Evolutionary conservation across 2,797 vertebrate species (phyloP).

Genomic region (Stomatorhinus walkeri): DNA sequence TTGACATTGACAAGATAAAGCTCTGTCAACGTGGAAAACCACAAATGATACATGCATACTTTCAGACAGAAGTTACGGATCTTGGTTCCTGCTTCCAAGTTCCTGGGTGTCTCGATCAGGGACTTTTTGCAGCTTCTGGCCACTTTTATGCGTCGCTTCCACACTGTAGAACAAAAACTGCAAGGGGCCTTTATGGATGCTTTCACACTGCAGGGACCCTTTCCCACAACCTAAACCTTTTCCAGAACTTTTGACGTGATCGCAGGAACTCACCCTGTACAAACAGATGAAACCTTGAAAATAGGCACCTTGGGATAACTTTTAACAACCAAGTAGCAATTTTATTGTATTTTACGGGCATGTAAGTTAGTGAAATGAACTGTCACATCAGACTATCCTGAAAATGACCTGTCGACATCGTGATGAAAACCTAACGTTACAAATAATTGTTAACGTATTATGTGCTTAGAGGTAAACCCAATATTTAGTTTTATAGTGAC

Average conservation of each 20-base stretch:
- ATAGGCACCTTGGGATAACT: not conserved
- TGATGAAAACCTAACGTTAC: not conserved
- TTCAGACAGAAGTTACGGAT: not conserved
- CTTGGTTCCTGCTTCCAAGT: not conserved
- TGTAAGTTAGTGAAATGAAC: not conserved
- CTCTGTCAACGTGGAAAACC: not conserved
- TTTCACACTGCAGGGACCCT: not conserved
- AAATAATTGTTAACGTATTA: not conserved
- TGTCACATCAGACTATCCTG: not conserved
- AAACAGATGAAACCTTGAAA: not conserved
- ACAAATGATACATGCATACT: not conserved
- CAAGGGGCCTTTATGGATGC: not conserved
- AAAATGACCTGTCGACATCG: not conserved
- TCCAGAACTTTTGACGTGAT: not conserved
- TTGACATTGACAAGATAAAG: not conserved
- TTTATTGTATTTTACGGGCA: not conserved
- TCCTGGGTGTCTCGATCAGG: not conserved
- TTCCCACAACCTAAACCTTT: not conserved
- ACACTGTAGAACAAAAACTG: not conserved
- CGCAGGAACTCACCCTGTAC: not conserved
- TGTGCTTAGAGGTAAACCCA: not conserved
- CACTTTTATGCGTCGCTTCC: not conserved
- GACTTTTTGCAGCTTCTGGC: not conserved
- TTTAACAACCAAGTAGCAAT: not conserved
- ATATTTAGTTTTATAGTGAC: not conserved